Conservation (phyloP, 2,113 vertebrate species). For the Sus scrofa region DNA sequence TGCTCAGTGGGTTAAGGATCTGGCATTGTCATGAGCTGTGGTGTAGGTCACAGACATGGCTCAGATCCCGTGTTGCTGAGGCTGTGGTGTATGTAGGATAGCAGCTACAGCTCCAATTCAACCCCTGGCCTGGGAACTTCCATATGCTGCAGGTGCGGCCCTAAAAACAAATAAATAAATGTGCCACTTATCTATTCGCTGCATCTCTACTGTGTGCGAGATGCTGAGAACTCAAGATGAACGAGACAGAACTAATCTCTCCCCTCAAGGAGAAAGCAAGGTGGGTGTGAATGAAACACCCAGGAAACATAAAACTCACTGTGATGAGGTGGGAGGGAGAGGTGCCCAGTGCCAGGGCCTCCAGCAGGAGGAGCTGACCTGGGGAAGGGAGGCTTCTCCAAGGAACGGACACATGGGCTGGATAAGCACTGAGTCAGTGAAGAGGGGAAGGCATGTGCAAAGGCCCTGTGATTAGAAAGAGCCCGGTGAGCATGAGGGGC, state of each 20-base stretch:
- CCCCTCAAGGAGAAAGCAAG: not conserved
- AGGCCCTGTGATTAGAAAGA: not conserved
- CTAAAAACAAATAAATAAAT: no score
- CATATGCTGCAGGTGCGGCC: no score
- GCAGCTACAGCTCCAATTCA: no score
- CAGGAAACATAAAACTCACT: not conserved
- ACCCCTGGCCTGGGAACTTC: no score
- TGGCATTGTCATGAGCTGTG: no score
- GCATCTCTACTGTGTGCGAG: no score
- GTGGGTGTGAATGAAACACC: not conserved
- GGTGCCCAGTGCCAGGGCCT: not conserved
- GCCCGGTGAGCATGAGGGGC: fast-evolving
- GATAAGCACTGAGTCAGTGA: not conserved
- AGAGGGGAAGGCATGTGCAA: not conserved
- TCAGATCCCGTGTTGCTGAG: no score
- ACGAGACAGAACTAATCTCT: not conserved
- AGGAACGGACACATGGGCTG: not conserved
- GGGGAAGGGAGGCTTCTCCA: not conserved
- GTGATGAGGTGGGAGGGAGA: not conserved
- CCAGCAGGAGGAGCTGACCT: not conserved
- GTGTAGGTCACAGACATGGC: no score
- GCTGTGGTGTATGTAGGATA: no score
- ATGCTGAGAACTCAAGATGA: not conserved
- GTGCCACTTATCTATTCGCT: fast-evolving
- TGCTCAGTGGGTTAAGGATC: no score